These are phyloP conservation scores for Saxicola maurus DNA, from an alignment of 2,797 vertebrate species.

Conservation along the genomic window DNA sequence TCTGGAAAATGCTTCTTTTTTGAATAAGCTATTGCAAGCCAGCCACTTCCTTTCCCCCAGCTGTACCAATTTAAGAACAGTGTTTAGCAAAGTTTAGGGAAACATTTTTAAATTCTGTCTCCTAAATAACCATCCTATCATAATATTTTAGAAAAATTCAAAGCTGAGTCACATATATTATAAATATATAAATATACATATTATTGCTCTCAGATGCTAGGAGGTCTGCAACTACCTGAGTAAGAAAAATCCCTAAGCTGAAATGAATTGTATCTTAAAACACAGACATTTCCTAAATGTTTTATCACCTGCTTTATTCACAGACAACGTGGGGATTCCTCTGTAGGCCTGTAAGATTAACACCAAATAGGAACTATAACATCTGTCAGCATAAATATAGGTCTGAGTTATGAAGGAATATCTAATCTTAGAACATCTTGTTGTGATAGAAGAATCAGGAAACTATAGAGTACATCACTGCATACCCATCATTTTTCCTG, in stretches of 20 bases:
- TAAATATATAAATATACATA: background rate
- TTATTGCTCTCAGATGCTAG: background rate
- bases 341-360: background rate
- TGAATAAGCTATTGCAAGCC: background rate
- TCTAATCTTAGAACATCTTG: background rate
- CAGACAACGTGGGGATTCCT: background rate
- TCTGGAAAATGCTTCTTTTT: background rate
- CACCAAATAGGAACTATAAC: background rate
- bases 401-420: background rate
- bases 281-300: background rate
- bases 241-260: background rate
- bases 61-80: background rate
- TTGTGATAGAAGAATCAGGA: background rate
- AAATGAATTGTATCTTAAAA: background rate
- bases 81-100: background rate
- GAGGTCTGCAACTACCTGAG: background rate
- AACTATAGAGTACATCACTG: background rate
- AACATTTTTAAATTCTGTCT: background rate
- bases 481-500: background rate
- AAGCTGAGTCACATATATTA: background rate
- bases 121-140: background rate
- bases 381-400: background rate
- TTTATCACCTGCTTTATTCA: background rate
- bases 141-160: background rate
- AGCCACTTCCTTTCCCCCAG: slow-evolving; percentile 12